Evolutionary conservation across 1,140 invertebrate species (phyloP).

Genomic region (Antheraea mylitta): DNA sequence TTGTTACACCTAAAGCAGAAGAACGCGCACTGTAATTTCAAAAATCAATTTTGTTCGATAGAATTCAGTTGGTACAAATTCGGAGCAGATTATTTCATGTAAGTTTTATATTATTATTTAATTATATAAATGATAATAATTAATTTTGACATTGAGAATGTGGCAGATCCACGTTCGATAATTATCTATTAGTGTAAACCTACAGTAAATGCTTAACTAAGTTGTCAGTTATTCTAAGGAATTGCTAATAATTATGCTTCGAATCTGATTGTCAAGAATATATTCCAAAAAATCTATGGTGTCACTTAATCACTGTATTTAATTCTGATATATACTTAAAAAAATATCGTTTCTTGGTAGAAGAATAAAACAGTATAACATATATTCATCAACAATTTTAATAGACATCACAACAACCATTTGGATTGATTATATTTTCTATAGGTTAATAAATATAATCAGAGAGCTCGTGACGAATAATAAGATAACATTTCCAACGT

Average conservation of each 20-base stretch:
- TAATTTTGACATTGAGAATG: no score
- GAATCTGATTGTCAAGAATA: no score
- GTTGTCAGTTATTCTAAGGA: no score
- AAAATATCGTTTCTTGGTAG: not conserved
- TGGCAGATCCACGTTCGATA: no score
- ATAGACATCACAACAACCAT: slow-evolving; percentile 77
- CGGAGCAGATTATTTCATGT: not conserved
- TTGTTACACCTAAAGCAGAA: not conserved
- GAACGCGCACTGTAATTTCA: not conserved
- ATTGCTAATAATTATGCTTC: no score
- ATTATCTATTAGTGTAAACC: no score
- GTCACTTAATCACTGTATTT: no score
- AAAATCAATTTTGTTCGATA: not conserved
- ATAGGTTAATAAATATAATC: not conserved
- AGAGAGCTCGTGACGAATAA: not conserved
- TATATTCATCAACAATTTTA: slow-evolving; percentile 63
- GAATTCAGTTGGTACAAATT: not conserved
- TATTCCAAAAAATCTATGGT: no score
- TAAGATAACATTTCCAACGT: not conserved
- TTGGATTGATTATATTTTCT: slow-evolving; percentile 58
- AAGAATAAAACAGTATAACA: not conserved
- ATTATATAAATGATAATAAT: no score
- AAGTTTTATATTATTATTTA: not conserved
- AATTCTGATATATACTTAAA: no score
- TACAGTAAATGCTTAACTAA: no score